Evolutionary conservation across 2,888 invertebrate species (phyloP).

Genomic region (Andricus curvator): DNA sequence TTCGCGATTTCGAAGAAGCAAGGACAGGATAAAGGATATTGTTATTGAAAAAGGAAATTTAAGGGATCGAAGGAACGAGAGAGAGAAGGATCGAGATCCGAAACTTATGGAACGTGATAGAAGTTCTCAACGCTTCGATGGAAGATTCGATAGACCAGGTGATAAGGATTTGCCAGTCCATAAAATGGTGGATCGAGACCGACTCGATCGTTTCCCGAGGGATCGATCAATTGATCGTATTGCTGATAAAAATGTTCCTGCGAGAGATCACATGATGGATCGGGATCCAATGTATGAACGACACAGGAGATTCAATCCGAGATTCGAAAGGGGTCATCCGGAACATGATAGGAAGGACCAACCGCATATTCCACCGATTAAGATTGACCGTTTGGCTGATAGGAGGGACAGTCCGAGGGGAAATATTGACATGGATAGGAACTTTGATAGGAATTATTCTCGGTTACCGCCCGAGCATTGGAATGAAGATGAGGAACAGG

Average conservation of each 20-base stretch:
- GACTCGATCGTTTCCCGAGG: constrained; percentile 79
- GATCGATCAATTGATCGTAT: constrained; percentile 78
- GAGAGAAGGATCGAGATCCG: constrained; percentile 67
- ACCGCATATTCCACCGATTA: constrained; percentile 60
- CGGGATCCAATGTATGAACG: constrained; percentile 66
- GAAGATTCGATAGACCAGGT: constrained; percentile 64
- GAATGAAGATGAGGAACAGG: constrained; percentile 72
- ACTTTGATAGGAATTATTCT: constrained; percentile 68
- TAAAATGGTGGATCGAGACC: constrained; percentile 78
- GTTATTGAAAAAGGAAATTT: constrained; percentile 65
- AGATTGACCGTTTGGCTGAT: constrained; percentile 68
- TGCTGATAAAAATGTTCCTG: constrained; percentile 76
- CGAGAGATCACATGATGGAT: constrained; percentile 69
- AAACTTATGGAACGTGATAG: constrained; percentile 61
- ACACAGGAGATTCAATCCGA: constrained; percentile 62
- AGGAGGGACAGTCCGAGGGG: constrained; percentile 71
- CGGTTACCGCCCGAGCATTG: constrained; percentile 71
- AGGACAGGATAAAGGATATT: constrained; percentile 60
- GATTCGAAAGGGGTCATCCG: constrained; percentile 64
- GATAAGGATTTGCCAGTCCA: constrained; percentile 66
- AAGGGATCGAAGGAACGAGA: constrained; percentile 67
- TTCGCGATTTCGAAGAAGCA: constrained; percentile 55
- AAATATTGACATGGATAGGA: constrained; percentile 69
- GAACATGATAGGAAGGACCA: constrained; percentile 70
- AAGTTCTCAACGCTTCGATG: constrained; percentile 65